phyloP scores from a whole-genome alignment of 1,140 invertebrate genomes.

The Orius laevigatus region DNA sequence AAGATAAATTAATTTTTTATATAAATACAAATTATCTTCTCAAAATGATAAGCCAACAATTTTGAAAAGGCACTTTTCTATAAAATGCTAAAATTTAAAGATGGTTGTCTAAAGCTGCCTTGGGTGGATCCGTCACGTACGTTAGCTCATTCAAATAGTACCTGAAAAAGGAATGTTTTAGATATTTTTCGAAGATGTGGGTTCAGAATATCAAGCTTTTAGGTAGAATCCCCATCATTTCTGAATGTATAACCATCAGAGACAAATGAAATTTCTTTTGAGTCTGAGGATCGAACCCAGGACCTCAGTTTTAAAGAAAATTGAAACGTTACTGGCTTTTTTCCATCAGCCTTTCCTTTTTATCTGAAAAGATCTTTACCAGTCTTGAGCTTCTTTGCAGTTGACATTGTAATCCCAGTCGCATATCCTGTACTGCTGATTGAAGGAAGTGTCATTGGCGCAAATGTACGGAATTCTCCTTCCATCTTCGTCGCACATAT shows the following conservation, averaged over 20 bases:
- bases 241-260: background rate
- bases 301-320: too few relatives aligned
- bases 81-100: background rate
- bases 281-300: too few relatives aligned
- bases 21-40: too few relatives aligned
- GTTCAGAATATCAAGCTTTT: background rate
- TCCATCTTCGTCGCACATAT: constrained; percentile 45
- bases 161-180: constrained; percentile 25
- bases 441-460: constrained; percentile 41
- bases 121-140: constrained; percentile 40
- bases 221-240: background rate
- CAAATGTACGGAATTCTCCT: constrained; percentile 41
- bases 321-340: too few relatives aligned
- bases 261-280: background rate
- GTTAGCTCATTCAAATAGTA: constrained; percentile 41
- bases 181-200: background rate
- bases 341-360: too few relatives aligned
- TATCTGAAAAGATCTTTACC: constrained; percentile 23
- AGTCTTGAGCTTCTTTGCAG: constrained; percentile 34
- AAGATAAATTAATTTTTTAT: too few relatives aligned
- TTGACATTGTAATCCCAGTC: constrained; percentile 44
- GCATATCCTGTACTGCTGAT: constrained; percentile 41
- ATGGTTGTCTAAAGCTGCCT: constrained; percentile 1
- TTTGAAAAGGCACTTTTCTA: background rate
- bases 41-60: too few relatives aligned